Evolutionary conservation across 2,888 invertebrate species (phyloP).

Genomic region (Agrochola lota): DNA sequence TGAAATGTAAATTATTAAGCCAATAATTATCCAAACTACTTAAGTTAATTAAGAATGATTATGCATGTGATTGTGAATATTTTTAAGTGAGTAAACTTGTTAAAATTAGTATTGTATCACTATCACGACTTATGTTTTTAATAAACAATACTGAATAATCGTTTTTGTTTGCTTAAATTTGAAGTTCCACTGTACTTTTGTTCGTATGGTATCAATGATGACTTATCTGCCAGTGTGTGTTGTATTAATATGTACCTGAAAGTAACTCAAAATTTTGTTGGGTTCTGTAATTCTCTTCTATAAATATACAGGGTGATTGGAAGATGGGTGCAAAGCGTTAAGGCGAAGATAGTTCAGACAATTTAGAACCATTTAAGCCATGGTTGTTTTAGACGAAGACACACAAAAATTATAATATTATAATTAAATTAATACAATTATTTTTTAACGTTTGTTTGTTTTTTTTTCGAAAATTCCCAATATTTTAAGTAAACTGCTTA

Average conservation of each 20-base stretch:
- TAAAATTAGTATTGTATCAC: background rate
- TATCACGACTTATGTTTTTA: background rate
- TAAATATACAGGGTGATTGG: too few species aligned
- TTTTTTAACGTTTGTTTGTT: too few species aligned
- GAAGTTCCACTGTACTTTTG: background rate
- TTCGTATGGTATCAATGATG: background rate
- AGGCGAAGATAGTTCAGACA: too few species aligned
- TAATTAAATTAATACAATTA: too few species aligned
- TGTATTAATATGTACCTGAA: background rate
- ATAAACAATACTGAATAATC: slow-evolving; percentile 24
- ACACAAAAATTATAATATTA: too few species aligned
- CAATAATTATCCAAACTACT: background rate
- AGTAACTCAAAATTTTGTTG: too few species aligned
- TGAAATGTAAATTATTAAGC: slow-evolving; percentile 15
- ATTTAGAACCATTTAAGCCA: too few species aligned
- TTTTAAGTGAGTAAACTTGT: background rate
- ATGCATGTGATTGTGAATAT: slow-evolving; percentile 45
- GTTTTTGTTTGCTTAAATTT: slow-evolving; percentile 18
- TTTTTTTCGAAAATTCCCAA: too few species aligned
- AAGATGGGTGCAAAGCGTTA: too few species aligned
- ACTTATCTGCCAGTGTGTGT: background rate
- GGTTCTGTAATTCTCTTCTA: too few species aligned
- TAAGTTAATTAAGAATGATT: slow-evolving; percentile 28
- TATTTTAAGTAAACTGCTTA: too few species aligned
- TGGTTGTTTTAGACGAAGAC: too few species aligned